Evolutionary conservation across 2,888 invertebrate species (phyloP).

Genomic region (Macrostomum cliftonense): DNA sequence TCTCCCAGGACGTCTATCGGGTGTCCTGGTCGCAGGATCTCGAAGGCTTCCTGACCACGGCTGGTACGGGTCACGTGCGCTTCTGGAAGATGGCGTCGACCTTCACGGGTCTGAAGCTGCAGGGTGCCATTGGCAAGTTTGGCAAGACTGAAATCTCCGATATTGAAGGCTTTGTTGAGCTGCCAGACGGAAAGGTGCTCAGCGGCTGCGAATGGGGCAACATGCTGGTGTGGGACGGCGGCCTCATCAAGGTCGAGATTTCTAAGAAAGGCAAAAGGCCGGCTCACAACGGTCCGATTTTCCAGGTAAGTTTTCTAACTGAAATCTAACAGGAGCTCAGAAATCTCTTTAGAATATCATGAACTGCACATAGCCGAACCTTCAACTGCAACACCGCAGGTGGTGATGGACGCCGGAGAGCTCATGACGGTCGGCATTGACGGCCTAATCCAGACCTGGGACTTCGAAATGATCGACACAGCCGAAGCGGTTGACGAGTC

Average conservation of each 20-base stretch:
- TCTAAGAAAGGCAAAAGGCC: slow-evolving; percentile 49
- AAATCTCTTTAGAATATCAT: too few species aligned
- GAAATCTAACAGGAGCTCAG: too few species aligned
- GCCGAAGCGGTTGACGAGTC: slow-evolving; percentile 65
- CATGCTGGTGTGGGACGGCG: slow-evolving; percentile 71
- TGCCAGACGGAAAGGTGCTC: slow-evolving; percentile 72
- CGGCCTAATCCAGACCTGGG: slow-evolving; percentile 51
- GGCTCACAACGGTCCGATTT: slow-evolving; percentile 57
- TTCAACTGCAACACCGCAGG: too few species aligned
- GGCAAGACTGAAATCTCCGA: slow-evolving; percentile 79
- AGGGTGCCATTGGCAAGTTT: slow-evolving; percentile 53
- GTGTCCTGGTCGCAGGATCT: slow-evolving; percentile 63
- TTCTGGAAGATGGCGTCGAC: slow-evolving; percentile 59
- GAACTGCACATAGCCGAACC: too few species aligned
- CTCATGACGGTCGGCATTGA: slow-evolving; percentile 43
- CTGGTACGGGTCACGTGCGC: slow-evolving; percentile 45
- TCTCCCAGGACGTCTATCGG: slow-evolving; percentile 58
- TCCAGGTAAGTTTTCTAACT: slow-evolving; percentile 45
- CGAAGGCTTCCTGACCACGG: slow-evolving; percentile 57
- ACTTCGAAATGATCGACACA: slow-evolving; percentile 70
- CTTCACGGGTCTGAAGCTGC: slow-evolving; percentile 70
- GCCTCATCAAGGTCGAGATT: slow-evolving; percentile 65
- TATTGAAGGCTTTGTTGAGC: slow-evolving; percentile 59
- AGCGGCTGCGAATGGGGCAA: slow-evolving; percentile 80
- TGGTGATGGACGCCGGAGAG: slow-evolving; percentile 41